Percentiles rank a stretch among this genome's conserved stretches.
Evolutionary conservation across 2,888 invertebrate species (phyloP).

Genomic region (Rambutsinella grinnellia): DNA sequence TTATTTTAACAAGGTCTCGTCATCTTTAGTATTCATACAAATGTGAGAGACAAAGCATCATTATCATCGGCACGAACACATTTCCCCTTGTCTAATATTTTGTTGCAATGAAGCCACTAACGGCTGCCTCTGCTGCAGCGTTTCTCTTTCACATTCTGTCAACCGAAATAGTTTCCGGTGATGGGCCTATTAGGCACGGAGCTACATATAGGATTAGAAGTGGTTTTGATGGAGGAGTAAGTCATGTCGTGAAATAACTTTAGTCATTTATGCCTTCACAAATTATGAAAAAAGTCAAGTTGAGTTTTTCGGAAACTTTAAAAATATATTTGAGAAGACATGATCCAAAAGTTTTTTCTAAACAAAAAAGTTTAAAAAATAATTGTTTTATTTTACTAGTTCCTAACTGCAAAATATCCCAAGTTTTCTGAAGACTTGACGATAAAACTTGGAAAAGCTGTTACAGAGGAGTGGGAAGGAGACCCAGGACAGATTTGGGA

Average conservation of each 20-base stretch:
- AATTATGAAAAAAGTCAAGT: background rate
- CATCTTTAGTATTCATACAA: background rate
- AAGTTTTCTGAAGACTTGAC: conserved; percentile 35
- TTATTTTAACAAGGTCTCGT: background rate
- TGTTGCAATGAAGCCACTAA: no score
- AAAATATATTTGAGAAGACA: no score
- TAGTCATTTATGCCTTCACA: no score
- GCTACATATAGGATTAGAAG: conserved; percentile 42
- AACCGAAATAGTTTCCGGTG: conserved; percentile 16
- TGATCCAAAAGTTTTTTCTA: no score
- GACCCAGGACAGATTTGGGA: conserved; percentile 42
- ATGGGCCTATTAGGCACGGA: conserved; percentile 37
- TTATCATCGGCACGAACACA: no score
- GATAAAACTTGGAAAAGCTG: conserved; percentile 38
- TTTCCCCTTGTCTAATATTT: no score
- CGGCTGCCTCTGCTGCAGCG: no score
- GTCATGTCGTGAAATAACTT: background rate
- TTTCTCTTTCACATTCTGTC: background rate
- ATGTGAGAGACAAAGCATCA: no score
- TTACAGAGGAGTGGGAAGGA: conserved; percentile 45
- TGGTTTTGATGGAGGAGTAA: conserved; percentile 46
- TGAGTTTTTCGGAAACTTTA: background rate
- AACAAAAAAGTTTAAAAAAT: no score
- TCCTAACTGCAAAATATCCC: conserved; percentile 46
- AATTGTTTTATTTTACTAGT: no score